phyloP scores from a whole-genome alignment of 2,797 vertebrate species.

The Orientallactaga sibirica region DNA sequence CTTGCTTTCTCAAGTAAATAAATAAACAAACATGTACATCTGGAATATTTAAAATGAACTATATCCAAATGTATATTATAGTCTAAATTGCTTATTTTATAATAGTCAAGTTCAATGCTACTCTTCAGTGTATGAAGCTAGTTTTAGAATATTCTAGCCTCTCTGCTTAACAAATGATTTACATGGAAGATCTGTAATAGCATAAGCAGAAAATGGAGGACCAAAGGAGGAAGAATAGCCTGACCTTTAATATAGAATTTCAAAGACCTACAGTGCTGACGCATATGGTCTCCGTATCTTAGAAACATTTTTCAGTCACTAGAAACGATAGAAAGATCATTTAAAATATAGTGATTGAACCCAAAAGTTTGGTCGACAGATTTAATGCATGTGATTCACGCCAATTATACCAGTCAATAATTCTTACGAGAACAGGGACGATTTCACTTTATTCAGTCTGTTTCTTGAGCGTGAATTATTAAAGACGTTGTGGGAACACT shows the following conservation, averaged over 20 bases:
- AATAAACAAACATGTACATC: background rate
- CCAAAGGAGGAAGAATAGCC: background rate
- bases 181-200: conserved; percentile 47
- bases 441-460: conserved; percentile 50
- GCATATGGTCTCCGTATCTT: background rate
- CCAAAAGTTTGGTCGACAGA: conserved; percentile 35
- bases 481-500: conserved; percentile 26
- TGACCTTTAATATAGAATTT: conserved; percentile 54
- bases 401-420: conserved; percentile 37
- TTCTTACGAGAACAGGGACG: conserved; percentile 29
- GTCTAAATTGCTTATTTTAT: conserved; percentile 36
- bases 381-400: conserved; percentile 18
- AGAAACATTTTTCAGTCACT: conserved; percentile 8
- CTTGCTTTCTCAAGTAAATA: background rate
- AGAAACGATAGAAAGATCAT: conserved; percentile 44
- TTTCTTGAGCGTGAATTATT: conserved; percentile 48
- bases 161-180: conserved; percentile 57
- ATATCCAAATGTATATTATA: conserved; percentile 17
- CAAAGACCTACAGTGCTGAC: conserved; percentile 19
- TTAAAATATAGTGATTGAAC: conserved; percentile 41
- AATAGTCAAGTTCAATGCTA: background rate
- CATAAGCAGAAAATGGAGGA: conserved; percentile 20
- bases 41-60: background rate
- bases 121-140: conserved; percentile 28
- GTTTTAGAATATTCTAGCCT: conserved; percentile 4